Conservation (phyloP, 2,113 vertebrate species). For the Porphyrio hochstetteri region DNA sequence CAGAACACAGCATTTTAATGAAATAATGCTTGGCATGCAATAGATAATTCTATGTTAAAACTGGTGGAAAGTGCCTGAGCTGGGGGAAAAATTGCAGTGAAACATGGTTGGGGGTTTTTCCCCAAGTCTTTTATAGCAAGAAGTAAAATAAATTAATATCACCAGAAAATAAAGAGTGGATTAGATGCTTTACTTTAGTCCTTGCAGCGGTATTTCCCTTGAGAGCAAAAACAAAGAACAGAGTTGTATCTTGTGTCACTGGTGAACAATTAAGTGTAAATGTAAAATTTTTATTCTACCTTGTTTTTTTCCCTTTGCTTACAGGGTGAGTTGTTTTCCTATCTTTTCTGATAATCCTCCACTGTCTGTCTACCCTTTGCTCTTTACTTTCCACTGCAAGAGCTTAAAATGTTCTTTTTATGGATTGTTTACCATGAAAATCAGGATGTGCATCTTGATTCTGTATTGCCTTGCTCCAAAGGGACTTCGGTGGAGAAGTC, state of each 20-base stretch:
- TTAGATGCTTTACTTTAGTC: neutral
- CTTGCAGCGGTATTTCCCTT: neutral
- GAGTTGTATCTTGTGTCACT: neutral
- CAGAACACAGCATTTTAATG: slow-evolving; percentile 11
- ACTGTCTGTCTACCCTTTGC: neutral
- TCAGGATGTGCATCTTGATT: neutral
- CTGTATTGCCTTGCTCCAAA: neutral
- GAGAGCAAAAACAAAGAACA: neutral
- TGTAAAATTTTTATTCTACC: neutral
- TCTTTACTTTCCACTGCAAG: neutral
- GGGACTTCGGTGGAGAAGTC: neutral
- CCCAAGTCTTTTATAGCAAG: neutral
- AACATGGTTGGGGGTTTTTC: fast-evolving
- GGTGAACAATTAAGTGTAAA: neutral
- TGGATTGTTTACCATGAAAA: neutral
- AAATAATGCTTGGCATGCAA: neutral
- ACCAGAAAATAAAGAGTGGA: neutral
- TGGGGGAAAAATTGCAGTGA: neutral
- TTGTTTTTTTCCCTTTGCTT: neutral
- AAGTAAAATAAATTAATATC: neutral
- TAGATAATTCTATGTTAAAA: neutral
- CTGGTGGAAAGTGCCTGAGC: neutral
- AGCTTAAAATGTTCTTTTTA: neutral
- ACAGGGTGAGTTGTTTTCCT: neutral
- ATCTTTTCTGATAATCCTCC: neutral